A percentile compares a stretch with the other conserved stretches of the same genome.
phyloP scores from a whole-genome alignment of 2,113 vertebrate genomes.

The Epinephelus moara region DNA sequence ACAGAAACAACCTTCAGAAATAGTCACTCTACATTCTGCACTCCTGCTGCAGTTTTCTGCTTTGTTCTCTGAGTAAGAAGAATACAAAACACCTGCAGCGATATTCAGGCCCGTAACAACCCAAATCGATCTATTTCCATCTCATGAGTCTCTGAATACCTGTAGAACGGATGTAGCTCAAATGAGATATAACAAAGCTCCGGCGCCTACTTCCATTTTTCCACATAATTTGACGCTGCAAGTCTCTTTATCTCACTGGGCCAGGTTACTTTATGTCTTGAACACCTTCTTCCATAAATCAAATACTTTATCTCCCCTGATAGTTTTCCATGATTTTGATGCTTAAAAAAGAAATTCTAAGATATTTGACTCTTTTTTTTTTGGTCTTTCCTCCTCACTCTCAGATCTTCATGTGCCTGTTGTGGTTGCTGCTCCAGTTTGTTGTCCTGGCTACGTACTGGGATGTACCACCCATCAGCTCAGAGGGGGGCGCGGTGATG shows the following conservation, averaged over 20 bases:
- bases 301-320: background rate
- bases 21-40: conserved; percentile 39
- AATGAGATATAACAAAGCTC: conserved; percentile 54
- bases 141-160: conserved; percentile 54
- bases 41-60: conserved; percentile 11
- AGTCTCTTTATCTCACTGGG: conserved; percentile 25
- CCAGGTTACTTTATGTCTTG: conserved; percentile 8
- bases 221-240: conserved; percentile 46
- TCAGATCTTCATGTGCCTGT: conserved; percentile 89
- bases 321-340: conserved; percentile 27
- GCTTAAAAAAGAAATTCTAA: background rate
- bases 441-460: conserved; percentile 82
- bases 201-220: conserved; percentile 36
- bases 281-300: background rate
- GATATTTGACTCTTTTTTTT: background rate
- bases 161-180: conserved; percentile 50
- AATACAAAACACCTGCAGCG: conserved; percentile 56
- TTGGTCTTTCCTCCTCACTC: background rate
- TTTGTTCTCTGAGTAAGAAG: conserved; percentile 49
- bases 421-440: conserved; percentile 87
- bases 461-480: conserved; percentile 77
- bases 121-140: conserved; percentile 59
- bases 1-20: conserved; percentile 57
- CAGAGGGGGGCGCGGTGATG: conserved; percentile 49
- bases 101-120: conserved; percentile 47